Evolutionary conservation across 64 coral and sea anemone genomes (phyloP).

Genomic region (Pocillopora verrucosa): DNA sequence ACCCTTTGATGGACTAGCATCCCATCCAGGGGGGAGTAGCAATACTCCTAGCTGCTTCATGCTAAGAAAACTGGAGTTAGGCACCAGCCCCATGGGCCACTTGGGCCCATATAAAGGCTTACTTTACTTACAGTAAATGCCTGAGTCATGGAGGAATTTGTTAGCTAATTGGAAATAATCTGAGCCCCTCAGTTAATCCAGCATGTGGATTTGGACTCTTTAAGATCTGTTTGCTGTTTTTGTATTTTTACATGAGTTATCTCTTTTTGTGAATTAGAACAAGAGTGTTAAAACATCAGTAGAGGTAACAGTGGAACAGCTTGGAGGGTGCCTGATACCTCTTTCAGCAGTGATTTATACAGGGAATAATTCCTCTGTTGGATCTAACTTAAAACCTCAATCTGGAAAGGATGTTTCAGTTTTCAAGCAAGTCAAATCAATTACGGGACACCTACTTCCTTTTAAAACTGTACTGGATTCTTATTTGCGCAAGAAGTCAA

Average conservation of each 20-base stretch:
- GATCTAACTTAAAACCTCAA: background rate
- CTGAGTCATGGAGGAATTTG: no score
- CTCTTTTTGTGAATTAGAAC: slow-evolving; percentile 37
- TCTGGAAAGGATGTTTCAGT: background rate
- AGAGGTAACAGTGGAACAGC: slow-evolving; percentile 32
- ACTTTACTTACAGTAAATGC: no score
- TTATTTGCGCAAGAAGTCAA: slow-evolving; percentile 21
- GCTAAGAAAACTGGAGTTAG: no score
- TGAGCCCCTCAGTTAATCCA: no score
- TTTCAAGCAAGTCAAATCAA: background rate
- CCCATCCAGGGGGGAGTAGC: no score
- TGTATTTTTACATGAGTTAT: background rate
- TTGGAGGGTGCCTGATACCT: slow-evolving; percentile 65
- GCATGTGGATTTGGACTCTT: background rate
- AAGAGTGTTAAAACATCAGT: slow-evolving; percentile 27
- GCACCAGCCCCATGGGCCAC: no score
- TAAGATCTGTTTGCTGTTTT: background rate
- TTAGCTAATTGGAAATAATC: no score
- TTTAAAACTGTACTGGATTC: slow-evolving; percentile 65
- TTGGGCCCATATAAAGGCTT: no score
- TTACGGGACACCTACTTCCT: slow-evolving; percentile 37
- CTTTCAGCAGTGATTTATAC: slow-evolving; percentile 51
- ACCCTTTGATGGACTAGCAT: no score
- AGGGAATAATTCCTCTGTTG: slow-evolving; percentile 16
- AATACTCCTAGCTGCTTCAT: no score